These are phyloP conservation scores for Subanguina moxae DNA, from an alignment of 1,140 invertebrate species.

Conservation along the genomic window DNA sequence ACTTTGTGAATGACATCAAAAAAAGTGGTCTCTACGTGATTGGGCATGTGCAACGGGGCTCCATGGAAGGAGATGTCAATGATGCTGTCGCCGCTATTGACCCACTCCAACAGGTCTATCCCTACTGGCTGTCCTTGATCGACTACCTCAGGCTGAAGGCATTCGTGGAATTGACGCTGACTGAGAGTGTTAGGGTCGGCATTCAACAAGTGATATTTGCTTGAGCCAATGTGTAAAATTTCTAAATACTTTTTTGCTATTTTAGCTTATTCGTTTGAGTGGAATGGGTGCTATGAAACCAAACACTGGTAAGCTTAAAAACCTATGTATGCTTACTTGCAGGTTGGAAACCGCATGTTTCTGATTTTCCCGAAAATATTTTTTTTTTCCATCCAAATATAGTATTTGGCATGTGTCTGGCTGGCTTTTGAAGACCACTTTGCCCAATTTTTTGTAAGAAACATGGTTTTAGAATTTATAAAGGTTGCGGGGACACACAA, in stretches of 20 bases:
- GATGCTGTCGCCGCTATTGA: constrained; percentile 33
- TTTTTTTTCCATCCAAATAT: too few species aligned
- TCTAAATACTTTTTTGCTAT: background rate
- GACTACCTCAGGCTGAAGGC: constrained; percentile 70
- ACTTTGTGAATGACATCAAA: constrained; percentile 97
- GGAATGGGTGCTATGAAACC: constrained; percentile 96
- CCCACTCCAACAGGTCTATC: constrained; percentile 57
- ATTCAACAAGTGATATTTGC: constrained; percentile 71
- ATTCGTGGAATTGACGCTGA: constrained; percentile 88
- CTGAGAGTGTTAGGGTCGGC: constrained; percentile 77
- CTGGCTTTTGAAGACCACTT: too few species aligned
- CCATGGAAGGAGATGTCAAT: constrained; percentile 32
- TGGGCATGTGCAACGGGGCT: constrained; percentile 55
- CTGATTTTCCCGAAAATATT: too few species aligned
- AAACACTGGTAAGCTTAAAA: constrained; percentile 13
- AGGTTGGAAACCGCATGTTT: too few species aligned
- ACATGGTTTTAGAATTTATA: too few species aligned
- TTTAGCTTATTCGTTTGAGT: constrained; percentile 73
- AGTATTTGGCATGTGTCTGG: too few species aligned
- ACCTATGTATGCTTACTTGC: too few species aligned
- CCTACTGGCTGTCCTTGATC: constrained; percentile 57
- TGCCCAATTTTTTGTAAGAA: too few species aligned
- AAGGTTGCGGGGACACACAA: too few species aligned
- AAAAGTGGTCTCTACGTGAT: constrained; percentile 74
- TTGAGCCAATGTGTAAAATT: background rate